Conservation (phyloP, 1,140 invertebrate genomes). For the Mizuhopecten yessoensis region DNA sequence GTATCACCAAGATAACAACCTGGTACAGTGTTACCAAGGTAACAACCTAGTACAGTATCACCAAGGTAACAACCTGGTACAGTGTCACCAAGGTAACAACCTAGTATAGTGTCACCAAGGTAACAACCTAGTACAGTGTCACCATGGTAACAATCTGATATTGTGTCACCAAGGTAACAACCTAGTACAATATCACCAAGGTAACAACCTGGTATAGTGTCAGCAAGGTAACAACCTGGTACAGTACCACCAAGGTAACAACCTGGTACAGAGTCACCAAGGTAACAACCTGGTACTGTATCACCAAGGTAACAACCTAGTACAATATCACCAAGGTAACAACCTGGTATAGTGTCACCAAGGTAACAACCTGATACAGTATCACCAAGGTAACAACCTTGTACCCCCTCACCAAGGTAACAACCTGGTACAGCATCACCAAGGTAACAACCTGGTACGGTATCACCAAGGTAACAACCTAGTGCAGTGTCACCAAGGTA, state of each 20-base stretch:
- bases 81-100: neutral
- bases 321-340: neutral
- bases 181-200: neutral
- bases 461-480: neutral
- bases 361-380: neutral
- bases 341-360: neutral
- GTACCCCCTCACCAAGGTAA: slow-evolving; percentile 8
- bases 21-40: neutral
- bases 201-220: neutral
- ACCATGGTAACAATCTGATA: neutral
- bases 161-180: neutral
- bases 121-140: neutral
- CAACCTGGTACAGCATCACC: neutral
- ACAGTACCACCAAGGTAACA: neutral
- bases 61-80: neutral
- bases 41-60: neutral
- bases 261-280: neutral
- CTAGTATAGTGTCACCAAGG: neutral
- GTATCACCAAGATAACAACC: neutral
- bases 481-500: neutral
- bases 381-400: neutral
- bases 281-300: neutral
- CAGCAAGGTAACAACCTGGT: neutral
- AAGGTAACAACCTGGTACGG: neutral
- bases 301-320: neutral